Evolutionary conservation across 2,888 invertebrate species (phyloP), one percentile per base, ranked within the genome.

Genomic region (Amiota minor): DNA sequence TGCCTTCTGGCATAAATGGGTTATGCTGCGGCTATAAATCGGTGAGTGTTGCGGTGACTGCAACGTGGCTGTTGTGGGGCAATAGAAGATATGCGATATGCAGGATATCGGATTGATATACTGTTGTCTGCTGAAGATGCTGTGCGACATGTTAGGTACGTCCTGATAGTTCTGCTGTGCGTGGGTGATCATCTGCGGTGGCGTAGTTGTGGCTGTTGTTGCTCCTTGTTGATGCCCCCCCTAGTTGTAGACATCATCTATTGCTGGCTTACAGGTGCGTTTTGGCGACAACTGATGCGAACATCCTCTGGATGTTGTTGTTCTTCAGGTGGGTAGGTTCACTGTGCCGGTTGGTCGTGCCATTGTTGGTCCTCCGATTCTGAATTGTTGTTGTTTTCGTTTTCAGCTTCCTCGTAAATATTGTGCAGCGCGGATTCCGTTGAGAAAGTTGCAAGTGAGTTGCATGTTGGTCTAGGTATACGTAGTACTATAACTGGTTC

Each of bases 381-480:
- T 79, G 75, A 8, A n/a, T n/a, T 78, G 70, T 1, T 86, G 85
- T 4, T 85, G 83, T 9, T 87, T 83, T 3, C 82, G 85, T 14
- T 80, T 35, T 90, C 89, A 9, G 87, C 83, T 70, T 89, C 88
- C 73, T 90, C 88, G 88, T 12, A 90, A 76, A 73, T 89, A 90
- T 75, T 90, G 89, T 0, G 89, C 85, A 4, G 90, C 90, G 3
- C 90, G 86, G 64, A 90, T 85, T 79, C 70, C 89, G 89, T 73
- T 90, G 90, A 79, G 18, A 90, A 79, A 2, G 79, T 76, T 90
- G 90, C 75, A 90, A 79, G 76, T 90, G 90, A 0, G 88, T 79
- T 2, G 90, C 90, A 72, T 90, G 87, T 81, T 3, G 90, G 90
- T 0, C 90, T 90, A 0, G 90, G 90, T 70, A 90, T 89, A 9